Conservation (phyloP, 2,113 vertebrate species). For the Pandion haliaetus region DNA sequence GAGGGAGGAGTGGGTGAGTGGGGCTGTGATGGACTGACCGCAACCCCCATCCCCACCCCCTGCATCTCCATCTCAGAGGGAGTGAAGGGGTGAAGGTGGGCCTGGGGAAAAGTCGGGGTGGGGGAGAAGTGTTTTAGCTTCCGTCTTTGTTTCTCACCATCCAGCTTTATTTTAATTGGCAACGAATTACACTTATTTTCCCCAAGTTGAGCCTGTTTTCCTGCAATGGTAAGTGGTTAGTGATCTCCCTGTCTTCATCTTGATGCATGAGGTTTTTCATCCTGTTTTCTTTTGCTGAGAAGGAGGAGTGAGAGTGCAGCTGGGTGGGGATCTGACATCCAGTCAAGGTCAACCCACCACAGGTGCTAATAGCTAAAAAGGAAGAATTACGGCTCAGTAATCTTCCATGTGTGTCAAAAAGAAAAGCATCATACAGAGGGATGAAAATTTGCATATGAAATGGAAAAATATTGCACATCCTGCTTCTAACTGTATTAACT, state of each 20-base stretch:
- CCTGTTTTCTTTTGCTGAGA: neutral
- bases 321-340: neutral
- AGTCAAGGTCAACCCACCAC: neutral
- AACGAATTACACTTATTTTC: neutral
- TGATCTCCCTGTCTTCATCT: neutral
- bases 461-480: neutral
- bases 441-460: neutral
- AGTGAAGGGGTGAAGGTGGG: neutral
- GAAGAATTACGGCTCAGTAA: neutral
- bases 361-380: neutral
- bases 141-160: too few relatives aligned
- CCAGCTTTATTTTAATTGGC: neutral
- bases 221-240: neutral
- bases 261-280: neutral
- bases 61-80: too few relatives aligned
- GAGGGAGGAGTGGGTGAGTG: too few relatives aligned
- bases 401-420: neutral
- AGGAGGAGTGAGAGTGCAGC: neutral
- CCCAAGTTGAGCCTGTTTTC: neutral
- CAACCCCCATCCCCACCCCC: too few relatives aligned
- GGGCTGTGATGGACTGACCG: too few relatives aligned
- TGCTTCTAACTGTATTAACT: neutral
- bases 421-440: neutral
- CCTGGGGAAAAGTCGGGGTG: too few relatives aligned
- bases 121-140: neutral